phyloP scores from a whole-genome alignment of 2,113 vertebrate genomes.

The Apteryx owenii region DNA sequence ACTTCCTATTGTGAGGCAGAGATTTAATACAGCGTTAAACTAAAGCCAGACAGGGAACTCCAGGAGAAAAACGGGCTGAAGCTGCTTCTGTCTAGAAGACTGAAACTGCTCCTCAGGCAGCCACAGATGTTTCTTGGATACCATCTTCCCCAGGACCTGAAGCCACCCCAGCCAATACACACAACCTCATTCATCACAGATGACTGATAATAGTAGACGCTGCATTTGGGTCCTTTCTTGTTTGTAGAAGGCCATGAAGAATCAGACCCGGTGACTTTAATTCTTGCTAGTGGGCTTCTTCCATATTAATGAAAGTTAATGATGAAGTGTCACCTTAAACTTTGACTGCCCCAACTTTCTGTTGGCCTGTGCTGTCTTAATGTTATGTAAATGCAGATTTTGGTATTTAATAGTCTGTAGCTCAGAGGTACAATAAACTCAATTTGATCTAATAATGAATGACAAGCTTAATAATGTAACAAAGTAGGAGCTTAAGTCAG shows the following conservation, averaged over 20 bases:
- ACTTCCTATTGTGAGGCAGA: background rate
- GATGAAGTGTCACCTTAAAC: background rate
- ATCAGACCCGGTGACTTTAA: background rate
- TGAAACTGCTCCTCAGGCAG: background rate
- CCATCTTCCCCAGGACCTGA: background rate
- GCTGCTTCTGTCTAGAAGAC: background rate
- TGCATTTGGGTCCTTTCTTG: background rate
- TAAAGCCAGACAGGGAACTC: background rate
- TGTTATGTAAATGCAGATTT: background rate
- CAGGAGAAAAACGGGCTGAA: background rate
- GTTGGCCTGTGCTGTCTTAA: background rate
- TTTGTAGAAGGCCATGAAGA: background rate
- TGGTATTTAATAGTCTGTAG: conserved; percentile 9
- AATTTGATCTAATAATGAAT: conserved; percentile 52
- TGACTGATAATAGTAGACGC: background rate
- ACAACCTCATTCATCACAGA: background rate
- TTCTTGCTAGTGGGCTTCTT: background rate
- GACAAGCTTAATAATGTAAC: conserved; percentile 53
- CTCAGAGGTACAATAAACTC: conserved; percentile 33
- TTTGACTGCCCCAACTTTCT: background rate
- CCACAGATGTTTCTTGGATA: background rate
- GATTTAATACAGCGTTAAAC: background rate
- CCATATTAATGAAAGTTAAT: background rate
- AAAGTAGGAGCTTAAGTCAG: conserved; percentile 20
- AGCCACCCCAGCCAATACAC: background rate